Percentiles rank a stretch among this genome's conserved stretches.
These are phyloP conservation scores for Eurois occulta DNA, from an alignment of 2,888 invertebrate species.

Conservation along the genomic window DNA sequence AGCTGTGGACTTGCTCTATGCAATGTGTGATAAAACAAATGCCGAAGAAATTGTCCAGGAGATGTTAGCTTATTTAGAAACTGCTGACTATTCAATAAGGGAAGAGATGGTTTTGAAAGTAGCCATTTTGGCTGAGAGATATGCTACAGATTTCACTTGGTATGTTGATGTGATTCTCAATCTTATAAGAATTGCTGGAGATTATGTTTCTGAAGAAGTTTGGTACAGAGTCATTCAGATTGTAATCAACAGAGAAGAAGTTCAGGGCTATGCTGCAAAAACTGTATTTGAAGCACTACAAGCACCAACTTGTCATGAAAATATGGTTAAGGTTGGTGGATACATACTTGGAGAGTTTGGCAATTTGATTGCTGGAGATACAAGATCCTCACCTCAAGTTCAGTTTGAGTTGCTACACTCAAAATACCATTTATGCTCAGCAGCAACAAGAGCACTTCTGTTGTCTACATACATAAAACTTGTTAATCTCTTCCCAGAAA, in stretches of 20 bases:
- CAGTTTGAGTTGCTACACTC: constrained; percentile 99
- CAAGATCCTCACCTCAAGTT: constrained; percentile 98
- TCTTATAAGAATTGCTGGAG: constrained; percentile 99
- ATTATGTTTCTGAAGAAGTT: constrained; percentile 99
- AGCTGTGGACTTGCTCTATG: constrained; percentile 99
- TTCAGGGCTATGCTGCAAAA: constrained; percentile 99
- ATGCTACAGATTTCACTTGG: constrained; percentile 99
- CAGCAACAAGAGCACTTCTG: constrained; percentile 98
- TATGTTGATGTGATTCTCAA: constrained; percentile 99
- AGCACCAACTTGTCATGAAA: constrained; percentile 99
- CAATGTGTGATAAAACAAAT: constrained; percentile 99
- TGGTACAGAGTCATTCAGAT: constrained; percentile 99
- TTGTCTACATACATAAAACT: constrained; percentile 99
- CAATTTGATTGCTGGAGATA: constrained; percentile 99
- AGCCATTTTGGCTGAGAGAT: constrained; percentile 99
- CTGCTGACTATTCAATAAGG: constrained; percentile 99
- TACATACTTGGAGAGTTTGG: constrained; percentile 99
- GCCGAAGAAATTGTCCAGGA: constrained; percentile 99
- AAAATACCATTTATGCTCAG: constrained; percentile 99
- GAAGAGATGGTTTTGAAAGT: constrained; percentile 99
- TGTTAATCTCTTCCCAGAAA: constrained; percentile 99
- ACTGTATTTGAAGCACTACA: constrained; percentile 99
- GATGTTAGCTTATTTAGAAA: constrained; percentile 99
- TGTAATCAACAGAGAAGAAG: constrained; percentile 99
- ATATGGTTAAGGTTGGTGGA: constrained; percentile 99